Percentiles rank a stretch among this genome's conserved stretches.
Evolutionary conservation across 1,140 invertebrate species (phyloP).

Genomic region (Diuraphis noxia): DNA sequence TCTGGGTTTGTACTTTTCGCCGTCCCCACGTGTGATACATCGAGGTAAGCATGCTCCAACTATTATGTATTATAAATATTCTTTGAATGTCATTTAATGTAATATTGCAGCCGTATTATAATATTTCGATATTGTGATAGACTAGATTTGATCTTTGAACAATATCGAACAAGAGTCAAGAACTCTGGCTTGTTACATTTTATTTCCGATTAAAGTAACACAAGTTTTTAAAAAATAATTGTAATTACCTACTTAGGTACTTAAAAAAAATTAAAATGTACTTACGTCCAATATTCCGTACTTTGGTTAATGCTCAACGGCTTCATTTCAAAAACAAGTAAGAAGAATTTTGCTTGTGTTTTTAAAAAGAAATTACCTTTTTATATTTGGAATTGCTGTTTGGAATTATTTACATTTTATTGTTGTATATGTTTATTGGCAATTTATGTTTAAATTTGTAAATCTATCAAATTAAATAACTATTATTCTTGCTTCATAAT

Average conservation of each 20-base stretch:
- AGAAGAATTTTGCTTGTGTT: slow-evolving; percentile 5
- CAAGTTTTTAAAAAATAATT: neutral
- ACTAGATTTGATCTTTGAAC: slow-evolving; percentile 25
- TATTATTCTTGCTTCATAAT: neutral
- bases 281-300: slow-evolving; percentile 28
- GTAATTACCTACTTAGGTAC: neutral
- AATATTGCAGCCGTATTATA: neutral
- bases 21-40: neutral
- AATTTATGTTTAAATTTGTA: neutral
- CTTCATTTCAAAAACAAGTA: slow-evolving; percentile 43
- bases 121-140: neutral
- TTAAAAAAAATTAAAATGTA: slow-evolving; percentile 24
- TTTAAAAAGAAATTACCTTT: neutral
- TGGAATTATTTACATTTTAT: neutral
- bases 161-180: neutral
- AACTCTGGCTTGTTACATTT: neutral
- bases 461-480: neutral
- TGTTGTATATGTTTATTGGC: neutral
- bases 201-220: neutral
- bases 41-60: neutral
- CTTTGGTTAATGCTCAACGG: neutral
- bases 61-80: neutral
- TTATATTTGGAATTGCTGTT: neutral
- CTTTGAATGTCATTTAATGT: neutral
- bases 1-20: neutral